phyloP scores from a whole-genome alignment of 64 coral and sea anemone genomes.

The Hydrozoanthus tunicans region DNA sequence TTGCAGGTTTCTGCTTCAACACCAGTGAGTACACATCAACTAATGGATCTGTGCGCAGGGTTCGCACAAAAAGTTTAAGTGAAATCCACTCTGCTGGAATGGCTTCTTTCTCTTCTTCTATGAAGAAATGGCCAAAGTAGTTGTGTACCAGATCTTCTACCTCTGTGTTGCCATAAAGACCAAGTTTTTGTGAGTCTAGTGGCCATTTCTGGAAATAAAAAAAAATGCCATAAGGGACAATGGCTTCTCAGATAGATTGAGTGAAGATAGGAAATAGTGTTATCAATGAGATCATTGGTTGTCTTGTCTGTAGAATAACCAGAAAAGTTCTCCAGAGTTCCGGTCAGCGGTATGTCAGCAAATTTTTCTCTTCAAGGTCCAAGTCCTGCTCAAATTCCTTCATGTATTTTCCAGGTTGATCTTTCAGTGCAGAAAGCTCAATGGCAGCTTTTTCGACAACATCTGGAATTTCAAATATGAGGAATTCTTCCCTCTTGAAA shows the following conservation, averaged over 20 bases:
- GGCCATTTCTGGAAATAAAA: conserved; percentile 33
- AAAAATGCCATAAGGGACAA: background rate
- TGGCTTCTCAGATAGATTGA: conserved; percentile 23
- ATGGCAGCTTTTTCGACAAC: conserved; percentile 36
- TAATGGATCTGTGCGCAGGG: background rate
- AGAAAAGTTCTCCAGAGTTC: background rate
- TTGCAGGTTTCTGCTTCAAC: conserved; percentile 10
- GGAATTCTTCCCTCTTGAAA: conserved; percentile 33
- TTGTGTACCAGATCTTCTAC: conserved; percentile 1
- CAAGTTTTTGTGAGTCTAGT: conserved; percentile 11
- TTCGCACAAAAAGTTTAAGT: background rate
- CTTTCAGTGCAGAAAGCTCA: conserved; percentile 6
- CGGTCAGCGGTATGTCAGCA: background rate
- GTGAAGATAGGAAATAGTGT: background rate
- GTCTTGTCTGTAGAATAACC: background rate
- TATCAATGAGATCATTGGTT: background rate
- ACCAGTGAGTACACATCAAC: background rate
- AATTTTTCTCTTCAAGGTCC: conserved; percentile 12
- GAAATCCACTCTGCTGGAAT: conserved; percentile 28
- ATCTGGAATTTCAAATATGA: conserved; percentile 46
- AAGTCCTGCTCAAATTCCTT: background rate
- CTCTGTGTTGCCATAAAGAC: background rate
- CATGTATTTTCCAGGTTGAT: background rate
- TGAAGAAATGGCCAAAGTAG: background rate
- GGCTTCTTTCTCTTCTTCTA: conserved; percentile 3